Evolutionary conservation across 1,140 invertebrate species (phyloP).

Genomic region (Spodoptera litura): DNA sequence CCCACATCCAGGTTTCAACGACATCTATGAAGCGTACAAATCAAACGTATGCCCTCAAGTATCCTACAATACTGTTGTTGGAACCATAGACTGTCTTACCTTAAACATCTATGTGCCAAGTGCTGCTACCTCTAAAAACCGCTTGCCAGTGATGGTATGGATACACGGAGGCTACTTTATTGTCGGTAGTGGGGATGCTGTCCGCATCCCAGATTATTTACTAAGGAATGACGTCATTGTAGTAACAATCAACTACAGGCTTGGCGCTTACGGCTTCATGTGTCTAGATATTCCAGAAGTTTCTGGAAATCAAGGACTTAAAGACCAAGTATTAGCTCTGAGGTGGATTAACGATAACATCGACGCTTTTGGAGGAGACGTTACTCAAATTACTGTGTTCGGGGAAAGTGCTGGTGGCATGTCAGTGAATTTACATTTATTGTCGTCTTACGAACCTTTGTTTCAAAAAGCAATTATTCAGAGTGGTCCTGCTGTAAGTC

Average conservation of each 20-base stretch:
- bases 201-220: neutral
- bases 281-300: conserved; percentile 50
- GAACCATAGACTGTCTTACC: conserved; percentile 67
- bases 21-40: conserved; percentile 32
- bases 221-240: conserved; percentile 48
- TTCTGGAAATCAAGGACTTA: conserved; percentile 57
- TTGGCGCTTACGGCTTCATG: conserved; percentile 52
- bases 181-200: neutral
- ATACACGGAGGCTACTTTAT: conserved; percentile 90
- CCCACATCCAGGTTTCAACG: conserved; percentile 19
- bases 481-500: conserved; percentile 43
- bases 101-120: conserved; percentile 72
- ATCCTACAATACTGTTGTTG: conserved; percentile 42
- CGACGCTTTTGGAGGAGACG: conserved; percentile 54
- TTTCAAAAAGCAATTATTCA: conserved; percentile 54
- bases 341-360: conserved; percentile 60
- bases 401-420: conserved; percentile 49
- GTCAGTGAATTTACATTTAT: conserved; percentile 54
- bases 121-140: conserved; percentile 50
- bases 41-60: conserved; percentile 38
- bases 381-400: conserved; percentile 51
- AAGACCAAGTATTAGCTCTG: conserved; percentile 60
- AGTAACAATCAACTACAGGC: conserved; percentile 48
- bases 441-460: conserved; percentile 50
- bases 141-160: conserved; percentile 89